Evolutionary conservation across 2,113 vertebrate species (phyloP).

Genomic region (Ginglymostoma cirratum): DNA sequence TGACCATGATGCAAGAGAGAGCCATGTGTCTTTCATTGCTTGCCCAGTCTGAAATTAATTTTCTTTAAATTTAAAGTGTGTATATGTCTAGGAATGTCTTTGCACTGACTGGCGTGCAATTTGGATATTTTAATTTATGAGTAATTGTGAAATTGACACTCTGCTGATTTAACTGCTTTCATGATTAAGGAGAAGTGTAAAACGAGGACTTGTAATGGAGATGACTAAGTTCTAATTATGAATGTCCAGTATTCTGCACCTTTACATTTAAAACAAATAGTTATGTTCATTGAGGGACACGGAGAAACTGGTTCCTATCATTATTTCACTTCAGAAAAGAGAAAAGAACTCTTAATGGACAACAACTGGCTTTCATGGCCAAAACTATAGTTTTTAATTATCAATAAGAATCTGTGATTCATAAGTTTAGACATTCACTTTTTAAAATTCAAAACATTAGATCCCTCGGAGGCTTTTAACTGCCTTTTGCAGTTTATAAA

Average conservation of each 20-base stretch:
- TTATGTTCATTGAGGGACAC: not conserved
- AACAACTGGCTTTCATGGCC: not conserved
- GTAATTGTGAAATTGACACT: not conserved
- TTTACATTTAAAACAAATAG: not conserved
- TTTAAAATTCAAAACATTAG: slow-evolving; percentile 23
- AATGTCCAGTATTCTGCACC: not conserved
- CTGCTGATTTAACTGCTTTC: not conserved
- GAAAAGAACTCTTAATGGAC: not conserved
- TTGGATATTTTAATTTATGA: not conserved
- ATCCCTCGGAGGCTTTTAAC: not conserved
- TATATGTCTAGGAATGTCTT: not conserved
- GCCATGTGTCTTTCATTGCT: not conserved
- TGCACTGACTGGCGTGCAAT: too few relatives aligned
- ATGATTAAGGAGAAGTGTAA: not conserved
- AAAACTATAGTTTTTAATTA: not conserved
- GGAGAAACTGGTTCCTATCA: not conserved
- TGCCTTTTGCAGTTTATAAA: slow-evolving; percentile 5
- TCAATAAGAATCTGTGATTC: not conserved
- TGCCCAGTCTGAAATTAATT: not conserved
- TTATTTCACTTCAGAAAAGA: not conserved
- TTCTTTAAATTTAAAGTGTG: not conserved
- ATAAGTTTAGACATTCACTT: not conserved
- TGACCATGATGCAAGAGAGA: not conserved
- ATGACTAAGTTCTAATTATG: not conserved
- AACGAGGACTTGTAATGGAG: not conserved